Evolutionary conservation across 2,888 invertebrate genomes (phyloP), one percentile per base, ranked within the genome.

Genomic region (Temnothorax unifasciatus): DNA sequence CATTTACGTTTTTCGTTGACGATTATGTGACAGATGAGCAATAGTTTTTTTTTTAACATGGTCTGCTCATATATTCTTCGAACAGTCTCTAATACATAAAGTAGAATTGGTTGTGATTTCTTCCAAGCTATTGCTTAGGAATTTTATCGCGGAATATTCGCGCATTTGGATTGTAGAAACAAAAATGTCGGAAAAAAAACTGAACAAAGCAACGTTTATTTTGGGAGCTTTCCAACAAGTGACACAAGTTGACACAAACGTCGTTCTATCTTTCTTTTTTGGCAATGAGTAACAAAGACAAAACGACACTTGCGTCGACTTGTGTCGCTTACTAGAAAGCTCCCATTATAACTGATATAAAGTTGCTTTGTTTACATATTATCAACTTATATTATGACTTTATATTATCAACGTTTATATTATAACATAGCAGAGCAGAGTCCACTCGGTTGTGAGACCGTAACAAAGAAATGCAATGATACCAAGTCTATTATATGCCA

Each of bases 401-500:
- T 29, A 29, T 29, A 0, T 29, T 29, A 29, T 29, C 29, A 29
- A 29, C 29, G 29, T 29, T 29, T 29, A 29, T 29, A 29, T 29
- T 29, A 29, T 6, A 34, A 34, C 0, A 34, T 34, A 34, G 0
- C 34, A 34, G 34, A 74, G 47, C 34, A 50, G 47, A 50, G 18
- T 50, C 15, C 44, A 76, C 6, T 63, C 8, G 21, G 2, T 63
- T 3, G 29, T 29, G 29, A 29, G 29, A 25, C 25, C 9, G 3
- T 11, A 63, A 63, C 63, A 76, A 76, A 76, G 63, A 50, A 44
- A 77, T 41, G 0, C 9, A 50, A 18, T 11, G 9, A 77, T 29
- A 29, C 9, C 47, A 34, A 34, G n/a, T 41, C 9, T 64, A 1
- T n/a, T 29, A 15, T 15, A 21, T 6, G 15, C 15, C 41, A 77